These are phyloP conservation scores for Aethes cnicana DNA, from an alignment of 2,888 invertebrate species.

Conservation along the genomic window DNA sequence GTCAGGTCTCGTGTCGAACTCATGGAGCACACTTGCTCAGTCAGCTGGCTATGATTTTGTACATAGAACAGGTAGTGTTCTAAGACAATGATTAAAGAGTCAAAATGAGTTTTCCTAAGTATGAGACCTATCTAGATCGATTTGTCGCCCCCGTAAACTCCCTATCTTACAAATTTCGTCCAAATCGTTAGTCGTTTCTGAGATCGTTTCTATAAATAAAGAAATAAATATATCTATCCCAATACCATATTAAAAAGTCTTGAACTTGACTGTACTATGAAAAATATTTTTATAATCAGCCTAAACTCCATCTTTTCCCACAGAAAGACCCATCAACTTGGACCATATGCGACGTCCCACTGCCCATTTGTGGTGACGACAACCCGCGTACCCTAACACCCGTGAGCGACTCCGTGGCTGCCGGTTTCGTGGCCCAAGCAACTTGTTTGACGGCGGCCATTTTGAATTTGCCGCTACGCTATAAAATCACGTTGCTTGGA, in stretches of 20 bases:
- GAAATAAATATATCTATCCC: too few relatives aligned
- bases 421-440: constrained; percentile 93
- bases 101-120: too few relatives aligned
- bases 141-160: too few relatives aligned
- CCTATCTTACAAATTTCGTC: too few relatives aligned
- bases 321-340: constrained; percentile 59
- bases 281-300: too few relatives aligned
- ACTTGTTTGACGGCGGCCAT: constrained; percentile 91
- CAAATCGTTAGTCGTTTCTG: too few relatives aligned
- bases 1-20: constrained; percentile 85
- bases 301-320: not conserved
- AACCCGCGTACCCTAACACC: constrained; percentile 45
- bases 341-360: constrained; percentile 60
- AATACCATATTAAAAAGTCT: too few relatives aligned
- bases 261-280: too few relatives aligned
- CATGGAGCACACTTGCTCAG: constrained; percentile 85
- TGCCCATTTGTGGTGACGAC: constrained; percentile 66
- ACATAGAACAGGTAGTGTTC: constrained; percentile 67
- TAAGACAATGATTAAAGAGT: not conserved
- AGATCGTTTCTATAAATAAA: too few relatives aligned
- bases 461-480: constrained; percentile 92
- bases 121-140: too few relatives aligned
- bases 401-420: constrained; percentile 90
- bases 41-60: constrained; percentile 62
- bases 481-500: constrained; percentile 90